phyloP scores from a whole-genome alignment of 2,888 invertebrate species.

The Nomada lathburiana region DNA sequence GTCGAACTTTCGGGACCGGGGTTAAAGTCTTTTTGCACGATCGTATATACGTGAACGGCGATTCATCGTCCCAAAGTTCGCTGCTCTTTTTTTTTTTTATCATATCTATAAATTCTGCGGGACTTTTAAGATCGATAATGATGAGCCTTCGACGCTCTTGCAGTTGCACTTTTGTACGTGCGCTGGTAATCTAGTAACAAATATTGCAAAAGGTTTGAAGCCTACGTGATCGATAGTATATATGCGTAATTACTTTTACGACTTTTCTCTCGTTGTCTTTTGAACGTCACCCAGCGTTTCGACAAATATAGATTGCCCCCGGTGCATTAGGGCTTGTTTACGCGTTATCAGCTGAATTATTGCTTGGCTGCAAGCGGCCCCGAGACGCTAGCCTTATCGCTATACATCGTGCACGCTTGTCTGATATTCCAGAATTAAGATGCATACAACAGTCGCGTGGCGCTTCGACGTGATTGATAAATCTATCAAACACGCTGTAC shows the following conservation, averaged over 20 bases:
- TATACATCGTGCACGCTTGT: constrained; percentile 26
- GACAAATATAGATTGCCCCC: constrained; percentile 12
- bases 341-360: constrained; percentile 57
- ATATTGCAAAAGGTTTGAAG: constrained; percentile 12
- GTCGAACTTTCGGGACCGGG: background rate
- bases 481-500: background rate
- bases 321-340: constrained; percentile 23
- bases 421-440: constrained; percentile 48
- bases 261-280: constrained; percentile 8
- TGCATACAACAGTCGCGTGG: constrained; percentile 11
- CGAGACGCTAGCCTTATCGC: constrained; percentile 31
- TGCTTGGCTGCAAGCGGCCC: constrained; percentile 40
- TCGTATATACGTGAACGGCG: background rate
- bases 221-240: background rate
- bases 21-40: background rate
- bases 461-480: background rate
- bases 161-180: background rate
- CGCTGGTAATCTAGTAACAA: background rate
- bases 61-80: background rate
- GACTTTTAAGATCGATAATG: background rate
- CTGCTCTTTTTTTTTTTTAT: too few species aligned
- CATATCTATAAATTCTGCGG: background rate
- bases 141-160: background rate
- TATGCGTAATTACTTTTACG: background rate
- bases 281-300: background rate